Base-by-base conservation (phyloP, 2,888 invertebrate species). In the Idaea straminata region DNA sequence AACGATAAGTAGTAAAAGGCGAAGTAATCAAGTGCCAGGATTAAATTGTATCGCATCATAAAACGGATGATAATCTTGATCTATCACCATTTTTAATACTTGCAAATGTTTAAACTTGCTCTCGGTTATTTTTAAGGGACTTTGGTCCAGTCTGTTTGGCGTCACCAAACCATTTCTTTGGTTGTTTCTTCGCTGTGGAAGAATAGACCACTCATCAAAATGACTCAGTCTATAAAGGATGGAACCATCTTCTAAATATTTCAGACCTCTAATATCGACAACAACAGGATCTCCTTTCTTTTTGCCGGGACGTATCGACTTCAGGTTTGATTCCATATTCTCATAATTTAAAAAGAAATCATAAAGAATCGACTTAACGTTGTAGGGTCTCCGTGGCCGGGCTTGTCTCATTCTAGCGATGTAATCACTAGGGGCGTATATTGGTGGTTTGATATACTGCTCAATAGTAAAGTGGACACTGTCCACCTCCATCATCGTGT, bases 401-500 rank as follows among this genome's bases (percentile, higher is more conserved):
- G 70, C 69, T 64, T 70, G 64, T 36, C 57, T 61, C 62, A 68
- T 68, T 36, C 65, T 47, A 35, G 59, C 15, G 10, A 71, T 25
- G 13, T 69, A 71, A 58, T 69, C 71, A 57, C 61, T 66, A 6
- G 69, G 69, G 16, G 70, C 61, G 61, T 66, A 66, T 16, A 69
- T 70, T 4, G 69, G 71, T 5, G 69, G 66, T 59, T 68, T 67
- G 16, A 70, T 64, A 36, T 68, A 66, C n/a, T 69, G 66, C 58
- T 70, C 70, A 38, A 72, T 68, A 10, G 69, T 69, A n/a, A 67
- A 70, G 36, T 70, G 70, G 25, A 72, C 68, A 60, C 68, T 70
- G 35, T 72, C 69, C 5, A 70, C 69, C 57, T 69, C 69, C 69
- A 72, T 70, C 72, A 70, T 69, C 0, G 72, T 72, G 16, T 69